phyloP scores from a whole-genome alignment of 2,797 vertebrate species.

The Xenops minutus region DNA sequence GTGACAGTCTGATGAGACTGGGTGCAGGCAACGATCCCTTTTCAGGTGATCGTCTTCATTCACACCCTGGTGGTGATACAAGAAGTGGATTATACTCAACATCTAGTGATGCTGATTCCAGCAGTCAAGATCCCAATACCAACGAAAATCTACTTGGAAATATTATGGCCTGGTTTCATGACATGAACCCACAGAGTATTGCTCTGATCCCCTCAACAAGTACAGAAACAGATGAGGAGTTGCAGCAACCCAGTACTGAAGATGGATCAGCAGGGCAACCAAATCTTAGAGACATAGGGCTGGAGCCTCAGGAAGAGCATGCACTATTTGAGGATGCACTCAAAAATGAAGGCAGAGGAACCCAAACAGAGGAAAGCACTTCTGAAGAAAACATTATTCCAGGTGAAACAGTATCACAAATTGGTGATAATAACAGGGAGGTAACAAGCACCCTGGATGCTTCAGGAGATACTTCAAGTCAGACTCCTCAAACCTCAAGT shows the following conservation, averaged over 20 bases:
- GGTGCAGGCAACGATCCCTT: conserved; percentile 79
- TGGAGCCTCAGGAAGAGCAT: conserved; percentile 75
- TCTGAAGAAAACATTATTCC: conserved; percentile 67
- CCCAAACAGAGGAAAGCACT: conserved; percentile 79
- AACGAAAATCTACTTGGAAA: conserved; percentile 94
- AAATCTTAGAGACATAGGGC: conserved; percentile 44
- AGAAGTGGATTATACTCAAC: conserved; percentile 82
- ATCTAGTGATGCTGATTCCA: conserved; percentile 82
- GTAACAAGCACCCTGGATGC: conserved; percentile 61
- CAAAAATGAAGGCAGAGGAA: conserved; percentile 78
- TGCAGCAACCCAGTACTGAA: conserved; percentile 54
- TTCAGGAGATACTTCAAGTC: conserved; percentile 80
- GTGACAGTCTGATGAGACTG: conserved; percentile 86
- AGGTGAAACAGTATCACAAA: conserved; percentile 71
- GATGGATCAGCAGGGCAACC: conserved; percentile 62
- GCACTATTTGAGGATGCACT: conserved; percentile 73
- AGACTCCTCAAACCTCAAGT: conserved; percentile 84
- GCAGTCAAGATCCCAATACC: conserved; percentile 81
- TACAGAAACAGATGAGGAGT: conserved; percentile 78
- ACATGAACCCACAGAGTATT: conserved; percentile 97
- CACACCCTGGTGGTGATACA: conserved; percentile 75
- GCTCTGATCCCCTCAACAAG: conserved; percentile 87
- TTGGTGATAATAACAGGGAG: conserved; percentile 54
- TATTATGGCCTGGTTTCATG: conserved; percentile 99
- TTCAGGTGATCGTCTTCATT: conserved; percentile 78